Evolutionary conservation across 2,888 invertebrate species (phyloP), one percentile per base, ranked within the genome.

Genomic region (Drosophila leonis): DNA sequence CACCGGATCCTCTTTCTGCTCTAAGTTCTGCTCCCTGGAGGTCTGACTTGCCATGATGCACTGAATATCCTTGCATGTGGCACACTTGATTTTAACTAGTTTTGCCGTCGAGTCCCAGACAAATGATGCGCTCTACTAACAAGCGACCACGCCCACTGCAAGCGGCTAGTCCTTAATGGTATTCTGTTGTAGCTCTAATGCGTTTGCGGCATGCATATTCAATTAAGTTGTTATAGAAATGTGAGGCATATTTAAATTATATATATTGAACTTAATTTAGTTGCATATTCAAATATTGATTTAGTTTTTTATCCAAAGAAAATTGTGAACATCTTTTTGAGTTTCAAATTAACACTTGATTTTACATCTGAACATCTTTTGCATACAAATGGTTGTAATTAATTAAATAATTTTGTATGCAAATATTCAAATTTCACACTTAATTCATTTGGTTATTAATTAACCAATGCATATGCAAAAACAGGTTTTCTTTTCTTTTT

Each of bases 161-260:
- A 63, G 35, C 5, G 5, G 1, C 1, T 29, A 51, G 10, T 20
- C 29, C 27, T 42, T 82, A 80, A 80, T 82, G 70, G 69, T 24
- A 48, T 72, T 78, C 37, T 51, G 59, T 48, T 72, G 80, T 82
- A 33, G 35, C 4, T 18, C 15, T 24, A 27, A 44, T 35, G 37
- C 2, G 10, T 33, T 33, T 48, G 18, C 9, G 31, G 75, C 89
- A 89, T 89, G 89, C 74, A 83, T 88, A 72, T 73, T 66, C 65
- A 69, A 83, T 86, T 75, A 65, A 12, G 52, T n/a, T 39, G 59
- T 48, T 9, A 27, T 44, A 9, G 7, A 24, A 18, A 35, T n/a
- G 15, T 1, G 6, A 15, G 13, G 0, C 6, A 42, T 42, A 7
- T 1, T 52, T 15, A 52, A 24, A 35, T 18, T 9, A 4, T 15